Evolutionary conservation across 2,888 invertebrate species (phyloP), one percentile per base, ranked within the genome.

Genomic region (Boloria selene): DNA sequence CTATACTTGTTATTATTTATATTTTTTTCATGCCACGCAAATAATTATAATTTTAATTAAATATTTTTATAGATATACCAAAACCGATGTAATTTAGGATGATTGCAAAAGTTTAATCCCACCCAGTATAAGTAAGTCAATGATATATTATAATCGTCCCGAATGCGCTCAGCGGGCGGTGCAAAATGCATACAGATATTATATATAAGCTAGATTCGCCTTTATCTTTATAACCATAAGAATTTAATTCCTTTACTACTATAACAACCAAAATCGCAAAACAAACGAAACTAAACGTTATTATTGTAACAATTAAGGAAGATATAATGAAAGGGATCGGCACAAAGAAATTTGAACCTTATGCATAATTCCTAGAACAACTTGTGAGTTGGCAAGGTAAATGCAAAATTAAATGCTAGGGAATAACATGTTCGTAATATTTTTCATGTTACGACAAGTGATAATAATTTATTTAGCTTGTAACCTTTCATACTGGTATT

Each of bases 111-210:
- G 18, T 10, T 60, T 49, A 60, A 63, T 66, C 60, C 70, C 62
- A 52, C 69, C 56, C 71, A 42, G 68, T 69, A 54, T 71, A 64
- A 79, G 79, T 78, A 79, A 67, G 80, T 76, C 77, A 81, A 83
- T 88, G 90, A 90, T 90, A 90, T 90, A 90, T 90, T 88, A 86
- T 88, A 88, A 88, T 89, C 88, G 81, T 87, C 80, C 78, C 79
- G 75, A 78, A 78, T 78, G 80, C 79, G 78, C 90, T 75, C 90
- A 83, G 85, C 88, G 83, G 89, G 90, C 80, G 86, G 82, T 83
- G 83, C 76, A 85, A 86, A 86, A 83, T 84, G 86, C 86, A 86
- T 85, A 82, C 79, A 81, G 79, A 77, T 76, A 56, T 63, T 53
- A 61, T 68, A 61, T 68, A 18, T 76, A 79, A 76, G 73, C 75